A percentile compares a stretch with the other conserved stretches of the same genome.
Evolutionary conservation across 2,888 invertebrate species (phyloP).

Genomic region (Mesochorus sp.): DNA sequence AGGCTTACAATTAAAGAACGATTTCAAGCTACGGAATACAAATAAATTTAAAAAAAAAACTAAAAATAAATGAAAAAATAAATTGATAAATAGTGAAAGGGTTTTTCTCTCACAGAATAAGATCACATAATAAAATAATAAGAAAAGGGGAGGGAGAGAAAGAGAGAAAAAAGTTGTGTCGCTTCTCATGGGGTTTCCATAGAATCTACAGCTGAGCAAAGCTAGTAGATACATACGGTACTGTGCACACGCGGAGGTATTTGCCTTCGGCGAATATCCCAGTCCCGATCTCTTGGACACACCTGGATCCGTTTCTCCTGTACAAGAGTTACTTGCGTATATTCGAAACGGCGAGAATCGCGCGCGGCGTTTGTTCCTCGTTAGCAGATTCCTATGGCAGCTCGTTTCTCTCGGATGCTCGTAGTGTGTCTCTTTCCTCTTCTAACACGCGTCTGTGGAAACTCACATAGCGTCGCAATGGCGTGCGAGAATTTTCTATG

Average conservation of each 20-base stretch:
- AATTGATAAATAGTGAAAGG: too few species aligned
- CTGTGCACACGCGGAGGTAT: constrained; percentile 31
- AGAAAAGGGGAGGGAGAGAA: too few species aligned
- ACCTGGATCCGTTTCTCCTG: constrained; percentile 33
- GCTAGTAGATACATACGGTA: constrained; percentile 26
- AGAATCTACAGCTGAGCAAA: constrained; percentile 26
- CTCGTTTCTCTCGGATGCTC: constrained; percentile 72
- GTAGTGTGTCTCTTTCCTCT: constrained; percentile 65
- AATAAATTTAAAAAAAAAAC: too few species aligned
- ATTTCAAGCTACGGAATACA: too few species aligned
- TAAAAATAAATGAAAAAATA: too few species aligned
- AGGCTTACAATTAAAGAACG: too few species aligned
- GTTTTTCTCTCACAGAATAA: too few species aligned
- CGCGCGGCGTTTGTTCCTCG: constrained; percentile 41
- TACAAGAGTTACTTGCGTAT: neutral
- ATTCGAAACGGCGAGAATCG: constrained; percentile 4
- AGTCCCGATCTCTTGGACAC: constrained; percentile 48
- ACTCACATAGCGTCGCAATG: constrained; percentile 41
- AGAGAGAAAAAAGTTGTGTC: neutral
- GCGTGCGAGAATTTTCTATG: constrained; percentile 20
- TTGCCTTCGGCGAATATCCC: constrained; percentile 43
- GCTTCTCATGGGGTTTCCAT: constrained; percentile 23
- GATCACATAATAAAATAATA: too few species aligned
- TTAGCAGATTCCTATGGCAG: constrained; percentile 51
- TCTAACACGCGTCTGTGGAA: constrained; percentile 68